These are phyloP conservation scores for Probosciger aterrimus DNA, from an alignment of 2,113 vertebrate species.

Conservation along the genomic window DNA sequence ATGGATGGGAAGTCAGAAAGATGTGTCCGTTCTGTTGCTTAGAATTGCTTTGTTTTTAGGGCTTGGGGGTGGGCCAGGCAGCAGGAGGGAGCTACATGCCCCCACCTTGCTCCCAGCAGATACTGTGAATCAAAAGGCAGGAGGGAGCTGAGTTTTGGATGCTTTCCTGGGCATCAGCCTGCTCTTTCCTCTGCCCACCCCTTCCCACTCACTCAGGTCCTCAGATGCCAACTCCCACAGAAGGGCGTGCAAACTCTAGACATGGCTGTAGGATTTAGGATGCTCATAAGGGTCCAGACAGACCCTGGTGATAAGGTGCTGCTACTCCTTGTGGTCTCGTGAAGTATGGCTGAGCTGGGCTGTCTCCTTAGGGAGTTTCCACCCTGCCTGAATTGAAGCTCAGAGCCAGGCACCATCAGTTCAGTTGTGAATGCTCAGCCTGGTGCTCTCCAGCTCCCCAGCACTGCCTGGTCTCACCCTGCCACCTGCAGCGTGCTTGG, in stretches of 20 bases:
- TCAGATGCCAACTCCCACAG: neutral
- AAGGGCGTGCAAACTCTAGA: neutral
- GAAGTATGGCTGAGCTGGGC: neutral
- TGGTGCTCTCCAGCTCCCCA: neutral
- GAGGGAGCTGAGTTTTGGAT: neutral
- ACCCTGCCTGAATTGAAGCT: neutral
- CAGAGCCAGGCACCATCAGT: neutral
- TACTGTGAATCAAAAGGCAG: neutral
- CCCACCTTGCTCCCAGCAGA: rapidly evolving
- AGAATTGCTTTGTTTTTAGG: neutral
- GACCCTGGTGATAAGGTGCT: neutral
- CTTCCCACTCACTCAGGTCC: neutral
- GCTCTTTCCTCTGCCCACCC: neutral
- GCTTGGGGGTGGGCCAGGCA: neutral
- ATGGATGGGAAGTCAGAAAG: neutral
- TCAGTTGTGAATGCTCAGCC: neutral
- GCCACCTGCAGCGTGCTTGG: neutral
- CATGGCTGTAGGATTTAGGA: neutral
- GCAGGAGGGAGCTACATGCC: neutral
- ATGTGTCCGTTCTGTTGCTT: neutral
- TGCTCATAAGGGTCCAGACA: neutral
- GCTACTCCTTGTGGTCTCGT: neutral
- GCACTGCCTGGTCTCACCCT: neutral
- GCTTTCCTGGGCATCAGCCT: rapidly evolving
- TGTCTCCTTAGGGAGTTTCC: neutral